These are phyloP conservation scores for Elaeidobius kamerunicus DNA, from an alignment of 2,888 invertebrate genomes.

Conservation along the genomic window DNA sequence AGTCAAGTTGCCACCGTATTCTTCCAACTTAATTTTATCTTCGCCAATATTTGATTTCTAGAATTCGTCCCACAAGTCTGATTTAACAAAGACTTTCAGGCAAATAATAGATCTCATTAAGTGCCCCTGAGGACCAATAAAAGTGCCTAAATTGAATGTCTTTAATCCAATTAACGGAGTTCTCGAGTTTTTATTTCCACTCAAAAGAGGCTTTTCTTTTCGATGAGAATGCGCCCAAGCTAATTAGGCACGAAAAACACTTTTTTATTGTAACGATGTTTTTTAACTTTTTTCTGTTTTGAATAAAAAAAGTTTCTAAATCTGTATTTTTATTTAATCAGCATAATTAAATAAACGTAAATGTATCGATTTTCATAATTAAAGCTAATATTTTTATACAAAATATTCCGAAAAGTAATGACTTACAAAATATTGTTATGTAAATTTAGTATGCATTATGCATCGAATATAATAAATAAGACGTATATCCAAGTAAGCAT, in stretches of 20 bases:
- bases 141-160: conserved; percentile 23
- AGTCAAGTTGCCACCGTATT: neutral
- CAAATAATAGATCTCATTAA: conserved; percentile 30
- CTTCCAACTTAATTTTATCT: conserved; percentile 1
- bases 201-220: neutral
- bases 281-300: no score
- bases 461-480: no score
- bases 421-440: no score
- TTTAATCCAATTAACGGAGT: conserved; percentile 27
- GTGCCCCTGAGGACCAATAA: conserved; percentile 23
- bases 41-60: conserved; percentile 4
- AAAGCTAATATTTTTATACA: no score
- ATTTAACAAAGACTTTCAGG: conserved; percentile 22
- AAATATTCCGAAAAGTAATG: no score
- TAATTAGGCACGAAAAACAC: conserved; percentile 1
- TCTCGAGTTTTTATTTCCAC: conserved; percentile 14
- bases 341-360: no score
- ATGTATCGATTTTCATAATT: no score
- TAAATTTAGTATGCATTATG: no score
- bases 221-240: neutral
- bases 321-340: no score
- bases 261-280: neutral
- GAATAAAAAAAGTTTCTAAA: no score
- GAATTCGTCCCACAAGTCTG: conserved; percentile 8
- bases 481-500: no score